Conservation (phyloP, 2,888 invertebrate species). For the Apotomis betuletana region DNA sequence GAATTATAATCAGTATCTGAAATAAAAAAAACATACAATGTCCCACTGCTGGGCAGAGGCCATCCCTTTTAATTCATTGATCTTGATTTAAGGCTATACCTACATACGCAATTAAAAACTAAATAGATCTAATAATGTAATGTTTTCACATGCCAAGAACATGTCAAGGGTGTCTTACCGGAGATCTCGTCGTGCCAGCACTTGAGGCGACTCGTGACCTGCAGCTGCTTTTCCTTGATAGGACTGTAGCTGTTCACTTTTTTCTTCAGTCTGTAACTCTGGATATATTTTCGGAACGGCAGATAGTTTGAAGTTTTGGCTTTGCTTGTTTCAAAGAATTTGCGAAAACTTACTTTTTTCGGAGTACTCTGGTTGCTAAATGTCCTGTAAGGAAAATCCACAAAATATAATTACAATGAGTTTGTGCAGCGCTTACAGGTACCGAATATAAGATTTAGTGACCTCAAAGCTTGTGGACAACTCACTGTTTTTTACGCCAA, state of each 20-base stretch:
- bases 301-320: slow-evolving; percentile 84
- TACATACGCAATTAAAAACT: too few species aligned
- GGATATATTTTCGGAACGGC: slow-evolving; percentile 84
- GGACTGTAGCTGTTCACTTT: slow-evolving; percentile 70
- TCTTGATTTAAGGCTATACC: neutral
- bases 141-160: too few species aligned
- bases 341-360: slow-evolving; percentile 76
- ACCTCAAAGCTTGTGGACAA: too few species aligned
- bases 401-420: neutral
- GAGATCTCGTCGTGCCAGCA: slow-evolving; percentile 67
- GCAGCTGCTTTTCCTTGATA: slow-evolving; percentile 64
- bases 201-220: slow-evolving; percentile 67
- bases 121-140: too few species aligned
- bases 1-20: slow-evolving; percentile 77
- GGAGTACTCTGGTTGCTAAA: slow-evolving; percentile 77
- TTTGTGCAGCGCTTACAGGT: neutral
- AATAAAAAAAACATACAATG: slow-evolving; percentile 40
- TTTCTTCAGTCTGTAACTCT: slow-evolving; percentile 74
- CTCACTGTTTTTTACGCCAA: too few species aligned
- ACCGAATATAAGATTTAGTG: too few species aligned
- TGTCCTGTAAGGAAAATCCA: slow-evolving; percentile 52
- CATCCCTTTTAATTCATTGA: slow-evolving; percentile 8
- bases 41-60: too few species aligned
- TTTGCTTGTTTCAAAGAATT: slow-evolving; percentile 75
- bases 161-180: slow-evolving; percentile 51